Evolutionary conservation across 1,140 invertebrate species (phyloP).

Genomic region (Galendromus occidentalis): DNA sequence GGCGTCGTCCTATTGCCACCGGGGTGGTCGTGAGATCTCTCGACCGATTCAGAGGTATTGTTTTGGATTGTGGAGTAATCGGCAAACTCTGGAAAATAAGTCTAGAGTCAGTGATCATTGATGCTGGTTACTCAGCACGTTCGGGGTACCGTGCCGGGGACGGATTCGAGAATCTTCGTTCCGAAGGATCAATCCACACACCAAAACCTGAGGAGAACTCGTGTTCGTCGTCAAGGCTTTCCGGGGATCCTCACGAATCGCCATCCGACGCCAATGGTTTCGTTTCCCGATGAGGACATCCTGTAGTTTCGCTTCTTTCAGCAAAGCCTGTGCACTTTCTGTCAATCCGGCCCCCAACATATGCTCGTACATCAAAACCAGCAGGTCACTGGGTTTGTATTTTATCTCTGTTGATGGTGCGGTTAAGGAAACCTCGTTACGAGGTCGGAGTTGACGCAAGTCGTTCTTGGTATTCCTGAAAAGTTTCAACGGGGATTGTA

Average conservation of each 20-base stretch:
- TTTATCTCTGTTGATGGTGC: not conserved
- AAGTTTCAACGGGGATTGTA: not conserved
- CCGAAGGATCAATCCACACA: too few species aligned
- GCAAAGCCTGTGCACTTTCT: constrained; percentile 47
- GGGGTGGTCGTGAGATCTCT: not conserved
- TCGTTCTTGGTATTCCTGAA: not conserved
- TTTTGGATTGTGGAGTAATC: not conserved
- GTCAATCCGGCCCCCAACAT: constrained; percentile 25
- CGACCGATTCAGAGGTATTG: not conserved
- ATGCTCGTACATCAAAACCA: not conserved
- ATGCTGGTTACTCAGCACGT: too few species aligned
- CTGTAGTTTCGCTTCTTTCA: constrained; percentile 49
- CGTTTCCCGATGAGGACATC: constrained; percentile 15
- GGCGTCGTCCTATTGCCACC: not conserved
- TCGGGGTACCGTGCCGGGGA: too few species aligned
- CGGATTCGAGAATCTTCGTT: too few species aligned
- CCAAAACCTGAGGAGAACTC: too few species aligned
- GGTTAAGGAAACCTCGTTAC: not conserved
- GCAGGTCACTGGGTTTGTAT: constrained; percentile 4
- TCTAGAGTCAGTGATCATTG: too few species aligned
- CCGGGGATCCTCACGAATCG: too few species aligned
- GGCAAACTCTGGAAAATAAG: not conserved
- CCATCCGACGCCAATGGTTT: not conserved
- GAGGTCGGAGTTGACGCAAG: not conserved
- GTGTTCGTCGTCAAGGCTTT: too few species aligned